Base-by-base conservation (phyloP, 2,888 invertebrate genomes). In the Nomada ferruginata region DNA sequence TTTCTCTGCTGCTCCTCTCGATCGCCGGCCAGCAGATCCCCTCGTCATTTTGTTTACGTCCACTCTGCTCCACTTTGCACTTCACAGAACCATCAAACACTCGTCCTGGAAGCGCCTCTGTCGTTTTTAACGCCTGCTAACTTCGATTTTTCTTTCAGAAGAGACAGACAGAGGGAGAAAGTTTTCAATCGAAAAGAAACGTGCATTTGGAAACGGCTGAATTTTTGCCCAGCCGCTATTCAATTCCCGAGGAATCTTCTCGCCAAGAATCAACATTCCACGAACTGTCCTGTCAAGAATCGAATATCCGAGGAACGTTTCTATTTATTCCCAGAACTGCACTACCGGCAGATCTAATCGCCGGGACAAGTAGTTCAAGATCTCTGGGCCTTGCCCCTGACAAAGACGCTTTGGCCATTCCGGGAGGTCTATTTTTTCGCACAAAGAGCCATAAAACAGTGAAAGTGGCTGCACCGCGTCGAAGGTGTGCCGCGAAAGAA, bases 1-100 rank as follows among this genome's bases (percentile, higher is more conserved):
- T 81, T 79, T 71, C 72, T 53, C 63, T 66, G 50, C 73, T 29
- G 9, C 55, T 63, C 20, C 29, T 57, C 9, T 60, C n/a, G 2
- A n/a, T 2, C 61, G 2, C 29, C 13, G 47, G 13, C 9, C 4
- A 29, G 47, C 18, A 29, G 18, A 52, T 29, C 13, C 13, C 15
- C 23, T 9, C n/a, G 13, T 10, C 13, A n/a, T 2, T 7, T 44
- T 60, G 44, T 65, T 79, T 76, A 69, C 57, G 50, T 20, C 20
- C n/a, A 36, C 20, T 18, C 50, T 64, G 63, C 20, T 63, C 44
- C 63, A 53, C 47, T 75, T 75, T 15, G 3, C 4, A 1, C 10
- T 13, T 18, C 11, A 11, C 0, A n/a, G 9, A 23, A 57, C 23
- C 26, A 13, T 57, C 23, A 11, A 20, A 10, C 23, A 53, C 18